Conservation (phyloP, 2,888 invertebrate species). For the Congeria kusceri region DNA sequence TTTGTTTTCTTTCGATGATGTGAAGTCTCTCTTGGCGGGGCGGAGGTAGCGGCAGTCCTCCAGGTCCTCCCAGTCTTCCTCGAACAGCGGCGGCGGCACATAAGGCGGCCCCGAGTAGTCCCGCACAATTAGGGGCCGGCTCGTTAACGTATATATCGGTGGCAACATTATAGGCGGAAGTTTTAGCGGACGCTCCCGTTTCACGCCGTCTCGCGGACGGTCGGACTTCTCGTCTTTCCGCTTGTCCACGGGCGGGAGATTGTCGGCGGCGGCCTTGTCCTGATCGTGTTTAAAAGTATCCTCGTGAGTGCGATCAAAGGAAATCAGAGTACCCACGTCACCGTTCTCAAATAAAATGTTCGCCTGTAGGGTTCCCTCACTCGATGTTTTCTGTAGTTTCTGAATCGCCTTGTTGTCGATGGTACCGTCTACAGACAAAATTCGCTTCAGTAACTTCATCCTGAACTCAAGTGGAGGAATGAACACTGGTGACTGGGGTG, state of each 20-base stretch:
- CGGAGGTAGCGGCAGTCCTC: constrained; percentile 75
- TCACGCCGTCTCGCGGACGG: constrained; percentile 37
- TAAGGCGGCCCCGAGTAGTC: constrained; percentile 62
- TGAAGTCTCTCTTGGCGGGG: constrained; percentile 63
- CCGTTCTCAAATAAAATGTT: constrained; percentile 71
- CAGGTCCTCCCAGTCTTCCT: constrained; percentile 75
- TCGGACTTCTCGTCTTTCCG: constrained; percentile 22
- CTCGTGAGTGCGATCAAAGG: constrained; percentile 59
- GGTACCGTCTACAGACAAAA: constrained; percentile 69
- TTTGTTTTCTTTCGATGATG: constrained; percentile 18
- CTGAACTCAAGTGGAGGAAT: constrained; percentile 69
- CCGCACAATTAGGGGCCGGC: constrained; percentile 64
- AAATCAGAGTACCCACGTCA: constrained; percentile 69
- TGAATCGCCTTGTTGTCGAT: constrained; percentile 64
- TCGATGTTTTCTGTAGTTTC: constrained; percentile 65
- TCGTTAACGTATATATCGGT: constrained; percentile 67
- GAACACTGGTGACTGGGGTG: constrained; percentile 51
- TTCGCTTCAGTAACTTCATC: constrained; percentile 66
- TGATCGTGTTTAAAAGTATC: constrained; percentile 36
- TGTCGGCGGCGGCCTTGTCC: background rate
- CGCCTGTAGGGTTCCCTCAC: constrained; percentile 66
- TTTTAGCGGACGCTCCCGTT: constrained; percentile 64
- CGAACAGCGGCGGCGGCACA: constrained; percentile 62
- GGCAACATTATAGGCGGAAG: constrained; percentile 75
- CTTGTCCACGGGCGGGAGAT: constrained; percentile 32